phyloP scores from a whole-genome alignment of 2,113 vertebrate genomes.

The Anoura caudifer region DNA sequence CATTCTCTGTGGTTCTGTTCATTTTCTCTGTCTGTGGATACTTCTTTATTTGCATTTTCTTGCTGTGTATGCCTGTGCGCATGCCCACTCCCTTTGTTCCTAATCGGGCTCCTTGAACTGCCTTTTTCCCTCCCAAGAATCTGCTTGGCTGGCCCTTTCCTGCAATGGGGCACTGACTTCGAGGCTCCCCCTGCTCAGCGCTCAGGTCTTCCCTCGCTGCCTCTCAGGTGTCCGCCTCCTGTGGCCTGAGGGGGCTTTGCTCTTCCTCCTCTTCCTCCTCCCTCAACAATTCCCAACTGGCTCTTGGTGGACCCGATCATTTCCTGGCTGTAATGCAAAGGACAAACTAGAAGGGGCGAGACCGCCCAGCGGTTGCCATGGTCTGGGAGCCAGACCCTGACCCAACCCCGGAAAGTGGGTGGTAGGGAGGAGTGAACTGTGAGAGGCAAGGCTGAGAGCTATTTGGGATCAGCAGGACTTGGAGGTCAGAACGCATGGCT shows the following conservation, averaged over 20 bases:
- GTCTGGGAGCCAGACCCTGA: neutral
- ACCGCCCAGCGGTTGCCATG: neutral
- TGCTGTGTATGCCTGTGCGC: rapidly evolving
- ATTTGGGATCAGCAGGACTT: neutral
- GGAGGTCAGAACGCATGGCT: neutral
- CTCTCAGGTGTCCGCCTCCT: rapidly evolving
- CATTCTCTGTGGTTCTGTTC: neutral
- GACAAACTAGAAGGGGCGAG: rapidly evolving
- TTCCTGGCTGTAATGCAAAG: rapidly evolving
- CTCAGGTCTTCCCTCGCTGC: rapidly evolving
- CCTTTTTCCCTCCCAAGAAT: neutral
- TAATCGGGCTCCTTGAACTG: too few relatives aligned
- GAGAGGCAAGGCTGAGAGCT: neutral
- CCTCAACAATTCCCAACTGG: neutral
- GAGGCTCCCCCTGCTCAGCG: rapidly evolving
- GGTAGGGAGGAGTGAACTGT: rapidly evolving
- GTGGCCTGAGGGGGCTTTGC: neutral
- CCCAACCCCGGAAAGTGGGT: neutral
- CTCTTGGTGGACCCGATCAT: neutral
- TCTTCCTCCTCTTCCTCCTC: neutral
- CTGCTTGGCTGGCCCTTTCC: rapidly evolving
- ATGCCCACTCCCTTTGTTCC: neutral
- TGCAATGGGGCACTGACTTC: rapidly evolving
- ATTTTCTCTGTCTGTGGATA: neutral
- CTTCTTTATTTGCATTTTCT: neutral